Percentiles rank a stretch among this genome's conserved stretches.
Conservation (phyloP, 2,113 vertebrate species). For the Oophaga pumilio region DNA sequence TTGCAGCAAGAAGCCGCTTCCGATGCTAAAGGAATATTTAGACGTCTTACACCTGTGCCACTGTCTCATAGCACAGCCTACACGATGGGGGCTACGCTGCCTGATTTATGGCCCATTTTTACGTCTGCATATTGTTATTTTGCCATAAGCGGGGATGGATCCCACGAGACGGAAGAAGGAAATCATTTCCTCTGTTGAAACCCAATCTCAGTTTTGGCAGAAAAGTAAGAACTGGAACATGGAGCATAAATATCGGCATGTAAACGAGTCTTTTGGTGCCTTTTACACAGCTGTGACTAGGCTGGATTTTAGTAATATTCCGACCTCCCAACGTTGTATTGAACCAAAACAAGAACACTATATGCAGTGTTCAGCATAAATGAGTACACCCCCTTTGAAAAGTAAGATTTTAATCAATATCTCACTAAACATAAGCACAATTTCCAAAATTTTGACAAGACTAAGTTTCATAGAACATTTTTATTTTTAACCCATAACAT, state of each 20-base stretch:
- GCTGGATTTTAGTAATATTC: background rate
- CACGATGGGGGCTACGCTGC: background rate
- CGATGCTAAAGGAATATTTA: background rate
- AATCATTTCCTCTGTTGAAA: background rate
- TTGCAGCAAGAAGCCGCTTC: conserved; percentile 28
- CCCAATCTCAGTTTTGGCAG: background rate
- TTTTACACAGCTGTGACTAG: background rate
- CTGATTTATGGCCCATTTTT: background rate
- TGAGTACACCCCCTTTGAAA: too few relatives aligned
- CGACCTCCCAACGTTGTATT: background rate
- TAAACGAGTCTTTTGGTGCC: background rate
- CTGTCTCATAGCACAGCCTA: background rate
- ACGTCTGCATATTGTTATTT: conserved; percentile 3
- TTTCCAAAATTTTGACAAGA: too few relatives aligned
- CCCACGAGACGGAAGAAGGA: background rate
- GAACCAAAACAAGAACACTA: background rate
- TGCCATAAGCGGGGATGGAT: background rate
- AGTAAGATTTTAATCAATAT: too few relatives aligned
- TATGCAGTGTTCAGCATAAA: too few relatives aligned
- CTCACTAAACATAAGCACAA: too few relatives aligned
- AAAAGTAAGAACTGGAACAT: background rate
- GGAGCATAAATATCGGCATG: background rate
- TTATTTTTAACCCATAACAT: too few relatives aligned
- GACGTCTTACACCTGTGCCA: conserved; percentile 26
- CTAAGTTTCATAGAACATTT: too few relatives aligned